Evolutionary conservation across 2,113 vertebrate genomes (phyloP), one percentile per base, ranked within the genome.

Genomic region (Vanacampus margaritifer): DNA sequence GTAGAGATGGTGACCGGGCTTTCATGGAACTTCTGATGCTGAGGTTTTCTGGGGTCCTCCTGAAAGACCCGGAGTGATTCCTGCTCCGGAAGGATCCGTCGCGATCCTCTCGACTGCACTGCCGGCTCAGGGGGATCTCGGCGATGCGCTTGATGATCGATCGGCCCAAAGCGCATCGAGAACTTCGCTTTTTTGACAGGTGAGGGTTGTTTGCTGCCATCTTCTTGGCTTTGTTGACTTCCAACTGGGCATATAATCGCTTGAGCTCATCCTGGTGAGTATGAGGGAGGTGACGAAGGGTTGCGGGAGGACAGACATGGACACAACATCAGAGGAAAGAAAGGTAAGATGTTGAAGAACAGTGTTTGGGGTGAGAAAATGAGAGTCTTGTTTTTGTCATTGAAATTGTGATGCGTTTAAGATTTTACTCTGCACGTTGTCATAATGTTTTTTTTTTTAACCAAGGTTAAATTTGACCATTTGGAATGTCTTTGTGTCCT

Each of bases 161-260:
- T 36, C 90, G 92, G 23, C 90, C 92, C 58, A 97, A 79, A 37
- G 89, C 77, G 62, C 91, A 90, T 24, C 92, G 90, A 71, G 94
- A 93, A 73, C 91, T 82, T 43, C 85, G 87, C 81, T 94, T 96
- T 85, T 94, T 95, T 67, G 91, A 85, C 64, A 98, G 89, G 83
- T 99, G 97, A 6, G 96, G 97, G 87, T 99, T 99, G 86, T 94
- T 93, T 63, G 86, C 78, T 0, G 91, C 83, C 95, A 99, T 96
- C 85, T 93, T 92, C 84, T 94, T 94, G 16, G 92, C 94, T 89
- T 94, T 95, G 77, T 94, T 91, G 68, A 92, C 89, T 89, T 99
- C 95, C 67, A 99, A 88, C 87, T 97, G 95, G 45, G 88, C 69
- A 67, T 99, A 99, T 62, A 99, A 92, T 90, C 96, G 96, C 91